Evolutionary conservation across 2,888 invertebrate species (phyloP).

Genomic region (Hemaris fuciformis): DNA sequence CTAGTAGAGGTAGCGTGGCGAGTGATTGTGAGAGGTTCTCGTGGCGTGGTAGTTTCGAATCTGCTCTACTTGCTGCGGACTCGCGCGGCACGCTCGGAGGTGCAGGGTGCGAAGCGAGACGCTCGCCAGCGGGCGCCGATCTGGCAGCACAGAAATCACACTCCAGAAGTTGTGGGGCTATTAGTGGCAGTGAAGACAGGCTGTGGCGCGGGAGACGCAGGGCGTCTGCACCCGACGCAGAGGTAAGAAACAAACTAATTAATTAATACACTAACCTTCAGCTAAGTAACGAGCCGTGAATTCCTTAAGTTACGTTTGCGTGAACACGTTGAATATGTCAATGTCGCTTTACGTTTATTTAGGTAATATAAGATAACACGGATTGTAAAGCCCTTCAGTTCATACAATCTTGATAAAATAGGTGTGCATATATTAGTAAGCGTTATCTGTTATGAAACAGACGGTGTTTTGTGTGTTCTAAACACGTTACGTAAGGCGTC

Average conservation of each 20-base stretch:
- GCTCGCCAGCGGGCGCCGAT: constrained; percentile 91
- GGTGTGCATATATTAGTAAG: neutral
- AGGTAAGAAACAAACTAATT: constrained; percentile 52
- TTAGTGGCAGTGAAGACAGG: constrained; percentile 86
- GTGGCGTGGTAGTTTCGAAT: constrained; percentile 96
- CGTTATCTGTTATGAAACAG: constrained; percentile 15
- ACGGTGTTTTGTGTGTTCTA: neutral
- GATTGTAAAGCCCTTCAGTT: constrained; percentile 16
- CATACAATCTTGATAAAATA: constrained; percentile 15
- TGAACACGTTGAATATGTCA: constrained; percentile 30
- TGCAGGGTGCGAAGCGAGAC: constrained; percentile 88
- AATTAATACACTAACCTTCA: neutral
- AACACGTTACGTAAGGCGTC: neutral
- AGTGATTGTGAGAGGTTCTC: constrained; percentile 95
- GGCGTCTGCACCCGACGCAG: constrained; percentile 75
- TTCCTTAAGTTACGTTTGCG: neutral
- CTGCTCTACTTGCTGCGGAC: constrained; percentile 93
- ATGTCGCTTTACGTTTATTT: constrained; percentile 30
- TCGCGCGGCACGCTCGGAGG: constrained; percentile 89
- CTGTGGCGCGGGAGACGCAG: constrained; percentile 72
- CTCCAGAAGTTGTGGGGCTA: constrained; percentile 92
- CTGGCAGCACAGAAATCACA: constrained; percentile 90
- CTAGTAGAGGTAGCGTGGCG: constrained; percentile 84
- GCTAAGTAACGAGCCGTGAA: neutral
- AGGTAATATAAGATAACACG: constrained; percentile 4